Conservation (phyloP, 64 coral and sea anemone species). For the Astreopora myriophthalma region DNA sequence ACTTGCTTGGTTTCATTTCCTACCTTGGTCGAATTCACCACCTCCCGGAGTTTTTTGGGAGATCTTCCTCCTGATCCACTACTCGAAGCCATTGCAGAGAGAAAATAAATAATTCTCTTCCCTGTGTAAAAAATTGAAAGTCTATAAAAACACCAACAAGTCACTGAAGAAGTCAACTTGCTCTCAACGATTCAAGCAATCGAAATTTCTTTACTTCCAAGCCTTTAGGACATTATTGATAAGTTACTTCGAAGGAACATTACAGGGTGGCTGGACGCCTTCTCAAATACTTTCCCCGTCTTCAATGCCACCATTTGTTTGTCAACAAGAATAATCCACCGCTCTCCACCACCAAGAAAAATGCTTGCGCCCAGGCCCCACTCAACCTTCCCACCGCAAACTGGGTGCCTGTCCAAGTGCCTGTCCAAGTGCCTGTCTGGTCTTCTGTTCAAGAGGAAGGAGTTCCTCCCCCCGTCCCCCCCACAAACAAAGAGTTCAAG, state of each 20-base stretch:
- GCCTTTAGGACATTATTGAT: neutral
- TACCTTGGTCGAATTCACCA: slow-evolving; percentile 58
- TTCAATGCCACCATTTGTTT: too few relatives aligned
- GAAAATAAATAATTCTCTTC: neutral
- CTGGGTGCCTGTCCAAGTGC: too few relatives aligned
- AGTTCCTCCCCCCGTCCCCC: too few relatives aligned
- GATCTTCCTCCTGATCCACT: slow-evolving; percentile 59
- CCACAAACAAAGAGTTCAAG: too few relatives aligned
- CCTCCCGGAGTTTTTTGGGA: slow-evolving; percentile 29
- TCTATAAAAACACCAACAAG: neutral
- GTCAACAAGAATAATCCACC: too few relatives aligned
- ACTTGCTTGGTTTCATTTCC: neutral
- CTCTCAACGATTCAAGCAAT: neutral
- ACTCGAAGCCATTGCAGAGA: slow-evolving; percentile 55
- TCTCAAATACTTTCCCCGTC: too few relatives aligned
- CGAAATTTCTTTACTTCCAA: neutral
- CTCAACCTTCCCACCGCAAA: too few relatives aligned
- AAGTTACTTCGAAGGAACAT: neutral
- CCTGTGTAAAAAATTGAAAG: neutral
- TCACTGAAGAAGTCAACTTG: neutral
- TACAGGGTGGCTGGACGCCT: neutral
- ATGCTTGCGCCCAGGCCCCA: too few relatives aligned
- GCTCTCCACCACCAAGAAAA: too few relatives aligned
- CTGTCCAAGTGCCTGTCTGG: too few relatives aligned
- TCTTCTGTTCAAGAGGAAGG: too few relatives aligned